These are phyloP conservation scores for Emydura subglobosa DNA, from an alignment of 2,113 vertebrate species.

Conservation along the genomic window DNA sequence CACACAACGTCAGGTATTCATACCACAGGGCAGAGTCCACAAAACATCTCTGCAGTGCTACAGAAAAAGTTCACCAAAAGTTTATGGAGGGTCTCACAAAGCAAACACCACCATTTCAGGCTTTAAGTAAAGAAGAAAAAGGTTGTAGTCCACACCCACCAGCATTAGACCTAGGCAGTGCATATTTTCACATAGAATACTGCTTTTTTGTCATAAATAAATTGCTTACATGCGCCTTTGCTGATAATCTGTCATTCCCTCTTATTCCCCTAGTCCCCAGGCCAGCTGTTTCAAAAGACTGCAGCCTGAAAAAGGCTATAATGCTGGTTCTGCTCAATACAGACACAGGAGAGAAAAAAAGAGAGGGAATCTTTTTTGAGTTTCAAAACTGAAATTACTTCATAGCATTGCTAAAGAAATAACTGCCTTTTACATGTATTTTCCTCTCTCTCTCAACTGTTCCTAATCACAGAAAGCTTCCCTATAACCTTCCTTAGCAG, in stretches of 20 bases:
- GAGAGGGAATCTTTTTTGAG: not conserved
- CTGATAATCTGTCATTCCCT: not conserved
- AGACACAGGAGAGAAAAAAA: not conserved
- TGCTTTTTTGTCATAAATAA: not conserved
- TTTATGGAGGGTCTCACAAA: not conserved
- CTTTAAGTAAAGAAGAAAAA: not conserved
- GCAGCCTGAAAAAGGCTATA: not conserved
- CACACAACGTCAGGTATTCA: not conserved
- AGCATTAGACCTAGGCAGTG: not conserved
- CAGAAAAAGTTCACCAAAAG: not conserved
- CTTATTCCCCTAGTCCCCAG: not conserved
- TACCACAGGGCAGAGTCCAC: not conserved
- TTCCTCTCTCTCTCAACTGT: not conserved
- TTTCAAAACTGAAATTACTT: not conserved
- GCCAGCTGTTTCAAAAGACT: not conserved
- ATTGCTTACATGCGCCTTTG: not conserved
- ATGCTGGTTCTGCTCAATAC: not conserved
- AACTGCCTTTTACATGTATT: not conserved
- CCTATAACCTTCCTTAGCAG: not conserved
- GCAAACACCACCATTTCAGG: not conserved
- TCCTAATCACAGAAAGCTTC: not conserved
- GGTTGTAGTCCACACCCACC: not conserved
- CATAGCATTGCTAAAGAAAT: not conserved
- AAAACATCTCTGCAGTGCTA: not conserved
- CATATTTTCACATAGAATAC: not conserved